Conservation (phyloP, 2,797 vertebrate species). For the Cyprinella venusta region DNA sequence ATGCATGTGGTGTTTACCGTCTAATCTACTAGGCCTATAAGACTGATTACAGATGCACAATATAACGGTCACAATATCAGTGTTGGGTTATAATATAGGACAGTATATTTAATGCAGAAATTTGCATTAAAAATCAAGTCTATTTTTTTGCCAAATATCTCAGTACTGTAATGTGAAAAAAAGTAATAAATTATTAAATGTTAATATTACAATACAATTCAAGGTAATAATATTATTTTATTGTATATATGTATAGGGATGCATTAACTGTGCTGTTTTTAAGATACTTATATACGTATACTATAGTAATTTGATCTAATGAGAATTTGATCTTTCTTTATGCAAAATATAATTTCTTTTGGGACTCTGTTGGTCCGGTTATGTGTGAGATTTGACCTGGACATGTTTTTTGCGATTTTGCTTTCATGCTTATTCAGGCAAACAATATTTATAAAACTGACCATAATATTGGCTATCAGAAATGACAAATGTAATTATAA, state of each 20-base stretch:
- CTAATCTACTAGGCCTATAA: too few species aligned
- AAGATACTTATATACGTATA: too few species aligned
- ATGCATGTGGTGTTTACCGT: background rate
- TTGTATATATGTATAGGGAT: background rate
- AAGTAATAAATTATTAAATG: background rate
- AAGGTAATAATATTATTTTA: background rate
- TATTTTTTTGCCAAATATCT: background rate
- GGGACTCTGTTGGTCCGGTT: background rate
- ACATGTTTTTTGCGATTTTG: background rate
- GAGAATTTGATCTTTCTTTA: background rate
- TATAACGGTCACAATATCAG: background rate
- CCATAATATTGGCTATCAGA: background rate
- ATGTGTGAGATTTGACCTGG: background rate
- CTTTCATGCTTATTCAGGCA: background rate
- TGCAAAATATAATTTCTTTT: background rate
- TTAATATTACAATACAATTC: background rate
- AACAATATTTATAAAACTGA: background rate
- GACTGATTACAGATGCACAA: background rate
- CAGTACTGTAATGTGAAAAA: background rate
- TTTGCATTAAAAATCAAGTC: background rate
- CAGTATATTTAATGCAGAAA: background rate
- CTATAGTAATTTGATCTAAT: background rate
- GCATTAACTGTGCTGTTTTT: background rate
- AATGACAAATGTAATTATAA: background rate
- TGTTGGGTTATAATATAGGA: background rate